Conservation (phyloP, 2,888 invertebrate genomes). For the Hemaris fuciformis region DNA sequence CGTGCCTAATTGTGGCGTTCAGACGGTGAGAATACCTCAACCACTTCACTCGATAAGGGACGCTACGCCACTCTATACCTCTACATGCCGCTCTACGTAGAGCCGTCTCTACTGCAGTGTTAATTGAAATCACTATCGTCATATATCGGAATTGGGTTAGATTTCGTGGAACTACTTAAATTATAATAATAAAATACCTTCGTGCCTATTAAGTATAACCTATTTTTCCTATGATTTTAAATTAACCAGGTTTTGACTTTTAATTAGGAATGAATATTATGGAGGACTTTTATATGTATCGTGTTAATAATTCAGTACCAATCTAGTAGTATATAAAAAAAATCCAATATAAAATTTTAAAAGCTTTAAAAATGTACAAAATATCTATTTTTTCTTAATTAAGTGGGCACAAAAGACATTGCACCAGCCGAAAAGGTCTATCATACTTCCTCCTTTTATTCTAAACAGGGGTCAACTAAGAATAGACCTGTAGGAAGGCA, state of each 20-base stretch:
- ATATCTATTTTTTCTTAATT: no score
- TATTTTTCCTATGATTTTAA: no score
- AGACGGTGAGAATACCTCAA: conserved; percentile 25
- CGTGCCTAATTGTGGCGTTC: conserved; percentile 36
- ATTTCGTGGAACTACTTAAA: not conserved
- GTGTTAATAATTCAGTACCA: no score
- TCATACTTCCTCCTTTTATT: not conserved
- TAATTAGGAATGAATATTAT: no score
- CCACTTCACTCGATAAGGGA: conserved; percentile 21
- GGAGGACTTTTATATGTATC: no score
- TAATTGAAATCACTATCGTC: not conserved
- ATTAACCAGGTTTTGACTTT: no score
- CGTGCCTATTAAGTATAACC: no score
- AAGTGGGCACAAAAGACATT: not conserved
- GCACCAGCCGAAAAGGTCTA: not conserved
- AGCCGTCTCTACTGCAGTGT: not conserved
- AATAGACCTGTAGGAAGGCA: conserved; percentile 1
- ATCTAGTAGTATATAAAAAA: not conserved
- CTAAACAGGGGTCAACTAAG: not conserved
- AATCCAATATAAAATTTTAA: not conserved
- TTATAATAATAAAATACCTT: no score
- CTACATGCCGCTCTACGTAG: not conserved
- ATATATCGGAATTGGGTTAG: not conserved
- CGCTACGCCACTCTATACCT: not conserved
- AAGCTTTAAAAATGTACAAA: not conserved